Evolutionary conservation across 2,888 invertebrate species (phyloP), one percentile per base, ranked within the genome.

Genomic region (Sinhomidia bicolor): DNA sequence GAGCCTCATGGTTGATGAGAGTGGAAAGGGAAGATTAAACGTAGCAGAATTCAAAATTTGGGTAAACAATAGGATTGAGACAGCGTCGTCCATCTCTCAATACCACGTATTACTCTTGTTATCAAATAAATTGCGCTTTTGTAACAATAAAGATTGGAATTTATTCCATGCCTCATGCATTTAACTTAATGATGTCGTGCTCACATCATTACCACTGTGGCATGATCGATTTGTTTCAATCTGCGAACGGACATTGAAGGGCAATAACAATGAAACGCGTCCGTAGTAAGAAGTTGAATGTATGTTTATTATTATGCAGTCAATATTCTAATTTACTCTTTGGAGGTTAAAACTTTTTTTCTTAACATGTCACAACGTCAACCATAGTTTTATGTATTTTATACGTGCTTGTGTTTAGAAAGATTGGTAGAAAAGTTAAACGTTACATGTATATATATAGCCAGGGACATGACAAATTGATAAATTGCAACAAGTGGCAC

Each of bases 381-480:
- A 2, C 57, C 9, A 20, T 7, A 51, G 12, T 14, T 36, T 36
- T 44, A 6, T 44, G 44, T 12, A 9, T 44, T 9, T 44, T 12
- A 12, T 12, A n/a, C n/a, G n/a, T n/a, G n/a, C n/a, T n/a, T n/a
- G 54, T 57, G 7, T 60, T 60, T 60, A 26, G 60, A 9, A 60
- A 36, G 36, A 62, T 1, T 12, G 29, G 62, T 29, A 10, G 26
- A 62, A 6, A 44, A 62, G 62, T 12, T n/a, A n/a, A 36, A 17
- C 1, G 54, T 5, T 14, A 29, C 32, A 68, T 20, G 32, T 17
- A 68, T 12, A 68, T n/a, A 36, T 41, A 29, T 5, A 36, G 9
- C 23, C 87, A 87, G 81, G 87, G 87, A 71, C 87, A 82, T 87
- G 82, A 87, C 81, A 17, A 85, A 85, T 85, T 78, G 85, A 78